Evolutionary conservation across 1,140 invertebrate species (phyloP), one percentile per base, ranked within the genome.

Genomic region (Hydropsyche tenuis): DNA sequence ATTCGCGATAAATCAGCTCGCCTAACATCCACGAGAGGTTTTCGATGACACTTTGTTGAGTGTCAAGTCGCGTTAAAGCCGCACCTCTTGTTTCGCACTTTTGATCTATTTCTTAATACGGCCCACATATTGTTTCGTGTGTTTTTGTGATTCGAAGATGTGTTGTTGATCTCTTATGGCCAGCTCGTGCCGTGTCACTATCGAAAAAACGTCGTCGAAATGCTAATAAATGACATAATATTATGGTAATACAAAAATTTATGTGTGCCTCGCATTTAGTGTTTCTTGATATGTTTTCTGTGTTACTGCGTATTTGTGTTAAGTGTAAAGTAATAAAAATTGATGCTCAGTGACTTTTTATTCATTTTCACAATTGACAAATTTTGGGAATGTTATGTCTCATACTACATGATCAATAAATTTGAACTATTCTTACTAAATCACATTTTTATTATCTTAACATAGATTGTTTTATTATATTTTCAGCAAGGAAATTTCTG

Each of bases 1-100:
- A 71, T 68, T 48, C n/a, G 25, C 18, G 68, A 72, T 75, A 72
- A 72, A 72, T 72, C 66, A 69, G 51, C 51, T 45, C 12, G 25
- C 18, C 14, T 51, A 51, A 69, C 23, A 30, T 51, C 43, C 14
- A 7, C 66, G 18, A 11, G 20, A 1, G 27, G 16, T 30, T 20
- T 1, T 7, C 14, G 63, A 25, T 18, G 63, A 63, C 60, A 63
- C 60, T 30, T 27, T 25, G 60, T 63, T 27, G 30, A 22, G n/a
- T 66, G 64, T 66, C 48, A 16, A 53, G 48, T 53, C 16, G 48
- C 9, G 30, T 37, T 37, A 37, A 37, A 53, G 48, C 48, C 20
- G 1, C n/a, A 53, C 48, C 16, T 14, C 14, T 43, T 43, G 5
- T 43, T 48, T 18, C 46, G 16, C 48, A 20, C 16, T 53, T 16